phyloP scores from a whole-genome alignment of 1,140 invertebrate genomes.

The Carposina sasakii region DNA sequence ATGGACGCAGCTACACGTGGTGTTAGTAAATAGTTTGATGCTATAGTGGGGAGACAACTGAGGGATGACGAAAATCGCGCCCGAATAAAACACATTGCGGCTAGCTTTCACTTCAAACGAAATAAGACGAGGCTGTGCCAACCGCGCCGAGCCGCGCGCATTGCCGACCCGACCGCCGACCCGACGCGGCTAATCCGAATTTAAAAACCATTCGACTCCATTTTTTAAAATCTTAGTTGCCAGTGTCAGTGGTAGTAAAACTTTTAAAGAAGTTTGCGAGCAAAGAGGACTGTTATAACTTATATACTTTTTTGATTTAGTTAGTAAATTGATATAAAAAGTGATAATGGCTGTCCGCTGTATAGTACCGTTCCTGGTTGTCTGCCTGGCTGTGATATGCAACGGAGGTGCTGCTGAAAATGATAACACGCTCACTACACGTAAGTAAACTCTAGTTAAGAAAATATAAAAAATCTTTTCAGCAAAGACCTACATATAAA shows the following conservation, averaged over 20 bases:
- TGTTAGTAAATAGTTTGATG: constrained; percentile 35
- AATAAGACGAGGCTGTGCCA: constrained; percentile 47
- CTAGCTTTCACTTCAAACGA: constrained; percentile 67
- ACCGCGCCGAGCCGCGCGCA: constrained; percentile 36
- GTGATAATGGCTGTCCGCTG: constrained; percentile 40
- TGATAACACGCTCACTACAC: constrained; percentile 35
- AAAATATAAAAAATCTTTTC: not conserved
- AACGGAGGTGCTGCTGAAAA: constrained; percentile 51
- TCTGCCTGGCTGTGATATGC: constrained; percentile 43
- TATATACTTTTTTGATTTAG: too few relatives aligned
- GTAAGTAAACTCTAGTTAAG: constrained; percentile 38
- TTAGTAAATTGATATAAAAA: too few relatives aligned
- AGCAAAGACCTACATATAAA: too few relatives aligned
- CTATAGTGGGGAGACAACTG: constrained; percentile 36
- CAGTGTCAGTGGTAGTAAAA: too few relatives aligned
- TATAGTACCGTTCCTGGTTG: constrained; percentile 38
- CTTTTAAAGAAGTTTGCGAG: too few relatives aligned
- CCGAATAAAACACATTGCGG: constrained; percentile 62
- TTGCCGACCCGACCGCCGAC: constrained; percentile 36
- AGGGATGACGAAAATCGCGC: constrained; percentile 63
- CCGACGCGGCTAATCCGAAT: constrained; percentile 40
- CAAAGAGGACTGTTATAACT: too few relatives aligned
- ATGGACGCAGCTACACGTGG: constrained; percentile 22
- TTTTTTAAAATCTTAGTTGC: too few relatives aligned
- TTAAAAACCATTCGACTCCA: constrained; percentile 17